Conservation (phyloP, 2,797 vertebrate species). For the Sparus aurata region DNA sequence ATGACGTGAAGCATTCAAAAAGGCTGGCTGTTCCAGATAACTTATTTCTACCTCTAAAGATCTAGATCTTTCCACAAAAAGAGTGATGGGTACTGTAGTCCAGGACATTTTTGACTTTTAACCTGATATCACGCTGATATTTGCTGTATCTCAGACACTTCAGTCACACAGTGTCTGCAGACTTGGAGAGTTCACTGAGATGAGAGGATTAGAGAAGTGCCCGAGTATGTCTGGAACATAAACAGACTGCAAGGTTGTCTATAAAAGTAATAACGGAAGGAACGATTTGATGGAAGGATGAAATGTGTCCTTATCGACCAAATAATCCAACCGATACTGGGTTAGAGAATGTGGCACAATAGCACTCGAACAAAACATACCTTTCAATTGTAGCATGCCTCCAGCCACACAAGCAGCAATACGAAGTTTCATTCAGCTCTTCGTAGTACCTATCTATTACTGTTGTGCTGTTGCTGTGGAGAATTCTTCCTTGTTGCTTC, state of each 20-base stretch:
- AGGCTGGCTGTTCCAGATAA: neutral
- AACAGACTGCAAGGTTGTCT: constrained; percentile 9
- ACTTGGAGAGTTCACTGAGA: constrained; percentile 48
- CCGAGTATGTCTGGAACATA: constrained; percentile 25
- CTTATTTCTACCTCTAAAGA: constrained; percentile 11
- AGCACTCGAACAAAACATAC: neutral
- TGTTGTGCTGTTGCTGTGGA: constrained; percentile 22
- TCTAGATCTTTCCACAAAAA: constrained; percentile 43
- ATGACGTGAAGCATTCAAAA: neutral
- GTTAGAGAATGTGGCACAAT: neutral
- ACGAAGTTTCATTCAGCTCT: constrained; percentile 30
- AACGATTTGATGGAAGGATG: neutral
- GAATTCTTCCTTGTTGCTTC: constrained; percentile 52
- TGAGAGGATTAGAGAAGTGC: constrained; percentile 48
- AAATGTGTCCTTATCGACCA: neutral
- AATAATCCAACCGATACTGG: constrained; percentile 2
- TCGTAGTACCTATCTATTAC: constrained; percentile 32
- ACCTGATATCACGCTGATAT: constrained; percentile 46
- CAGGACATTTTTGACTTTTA: constrained; percentile 48
- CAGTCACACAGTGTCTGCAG: constrained; percentile 33
- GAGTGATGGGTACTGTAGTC: constrained; percentile 33
- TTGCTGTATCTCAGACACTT: constrained; percentile 49
- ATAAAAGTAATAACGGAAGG: constrained; percentile 9
- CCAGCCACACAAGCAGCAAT: constrained; percentile 5
- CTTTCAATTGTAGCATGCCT: neutral